These are phyloP conservation scores for Apotomis turbidana DNA, from an alignment of 2,888 invertebrate species.

Conservation along the genomic window DNA sequence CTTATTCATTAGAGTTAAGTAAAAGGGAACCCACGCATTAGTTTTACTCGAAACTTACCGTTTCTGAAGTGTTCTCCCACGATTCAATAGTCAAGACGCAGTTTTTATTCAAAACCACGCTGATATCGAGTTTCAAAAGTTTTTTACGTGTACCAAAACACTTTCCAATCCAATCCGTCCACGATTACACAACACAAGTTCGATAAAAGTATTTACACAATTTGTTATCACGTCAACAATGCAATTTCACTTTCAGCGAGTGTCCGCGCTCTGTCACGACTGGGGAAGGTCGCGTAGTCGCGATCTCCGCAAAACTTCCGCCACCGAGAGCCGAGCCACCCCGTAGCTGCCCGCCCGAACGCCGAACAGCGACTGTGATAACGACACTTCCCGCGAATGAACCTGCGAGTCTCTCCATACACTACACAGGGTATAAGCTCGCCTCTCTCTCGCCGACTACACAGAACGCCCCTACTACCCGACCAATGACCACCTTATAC, in stretches of 20 bases:
- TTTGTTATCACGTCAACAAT: constrained; percentile 65
- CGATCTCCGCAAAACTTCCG: constrained; percentile 78
- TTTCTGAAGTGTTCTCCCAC: constrained; percentile 58
- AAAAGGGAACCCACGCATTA: constrained; percentile 24
- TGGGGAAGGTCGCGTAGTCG: constrained; percentile 60
- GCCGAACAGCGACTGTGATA: constrained; percentile 83
- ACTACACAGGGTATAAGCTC: constrained; percentile 71
- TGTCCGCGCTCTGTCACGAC: constrained; percentile 68
- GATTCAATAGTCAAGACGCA: constrained; percentile 77
- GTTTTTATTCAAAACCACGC: constrained; percentile 76
- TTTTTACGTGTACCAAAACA: constrained; percentile 56
- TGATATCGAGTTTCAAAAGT: constrained; percentile 73
- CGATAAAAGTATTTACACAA: constrained; percentile 66
- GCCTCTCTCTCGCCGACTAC: constrained; percentile 70
- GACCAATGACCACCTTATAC: constrained; percentile 62
- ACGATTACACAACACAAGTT: constrained; percentile 68
- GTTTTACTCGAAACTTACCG: constrained; percentile 61
- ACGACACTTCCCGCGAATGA: constrained; percentile 76
- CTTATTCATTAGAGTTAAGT: constrained; percentile 33
- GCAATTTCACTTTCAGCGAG: constrained; percentile 74
- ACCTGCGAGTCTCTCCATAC: constrained; percentile 75
- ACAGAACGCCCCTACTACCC: constrained; percentile 55
- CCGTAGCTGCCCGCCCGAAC: constrained; percentile 71
- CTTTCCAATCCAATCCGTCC: constrained; percentile 59
- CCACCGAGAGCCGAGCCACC: constrained; percentile 44